These are phyloP conservation scores for Etheostoma nigrum DNA, from an alignment of 2,797 vertebrate genomes.

Conservation along the genomic window DNA sequence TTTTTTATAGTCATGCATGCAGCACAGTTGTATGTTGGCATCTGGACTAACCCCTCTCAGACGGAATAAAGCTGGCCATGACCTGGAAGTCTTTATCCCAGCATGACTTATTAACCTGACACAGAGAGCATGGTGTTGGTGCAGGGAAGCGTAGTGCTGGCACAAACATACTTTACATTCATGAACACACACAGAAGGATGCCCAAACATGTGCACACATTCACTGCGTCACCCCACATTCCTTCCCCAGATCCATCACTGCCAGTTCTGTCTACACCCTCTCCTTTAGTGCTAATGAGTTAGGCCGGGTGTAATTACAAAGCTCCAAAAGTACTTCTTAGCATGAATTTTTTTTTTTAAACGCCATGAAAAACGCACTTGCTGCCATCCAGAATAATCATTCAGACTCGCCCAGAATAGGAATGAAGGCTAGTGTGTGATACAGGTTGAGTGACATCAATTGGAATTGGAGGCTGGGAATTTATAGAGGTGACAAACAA, in stretches of 20 bases:
- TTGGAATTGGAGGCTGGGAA: constrained; percentile 27
- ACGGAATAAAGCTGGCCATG: constrained; percentile 63
- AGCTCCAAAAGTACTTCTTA: constrained; percentile 59
- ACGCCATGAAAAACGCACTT: constrained; percentile 42
- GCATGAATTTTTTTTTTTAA: constrained; percentile 43
- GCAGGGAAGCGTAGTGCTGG: constrained; percentile 66
- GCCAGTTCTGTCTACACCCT: constrained; percentile 68
- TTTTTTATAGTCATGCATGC: constrained; percentile 39
- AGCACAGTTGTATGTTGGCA: constrained; percentile 66
- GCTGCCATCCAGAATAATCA: constrained; percentile 51
- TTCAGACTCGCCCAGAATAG: constrained; percentile 58
- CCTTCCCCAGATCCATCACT: constrained; percentile 73
- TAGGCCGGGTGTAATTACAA: constrained; percentile 71
- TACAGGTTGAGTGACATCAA: constrained; percentile 48
- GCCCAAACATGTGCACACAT: constrained; percentile 50
- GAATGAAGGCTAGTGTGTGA: constrained; percentile 49
- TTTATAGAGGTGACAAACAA: constrained; percentile 50
- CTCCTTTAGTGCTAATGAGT: constrained; percentile 70
- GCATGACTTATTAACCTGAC: constrained; percentile 81
- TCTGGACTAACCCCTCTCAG: constrained; percentile 53
- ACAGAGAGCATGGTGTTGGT: constrained; percentile 67
- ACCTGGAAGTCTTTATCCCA: constrained; percentile 80
- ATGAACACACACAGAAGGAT: constrained; percentile 46
- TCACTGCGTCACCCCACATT: constrained; percentile 51
- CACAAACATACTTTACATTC: constrained; percentile 63